Base-by-base conservation (phyloP, 2,888 invertebrate species). In the Thelaira solivaga region DNA sequence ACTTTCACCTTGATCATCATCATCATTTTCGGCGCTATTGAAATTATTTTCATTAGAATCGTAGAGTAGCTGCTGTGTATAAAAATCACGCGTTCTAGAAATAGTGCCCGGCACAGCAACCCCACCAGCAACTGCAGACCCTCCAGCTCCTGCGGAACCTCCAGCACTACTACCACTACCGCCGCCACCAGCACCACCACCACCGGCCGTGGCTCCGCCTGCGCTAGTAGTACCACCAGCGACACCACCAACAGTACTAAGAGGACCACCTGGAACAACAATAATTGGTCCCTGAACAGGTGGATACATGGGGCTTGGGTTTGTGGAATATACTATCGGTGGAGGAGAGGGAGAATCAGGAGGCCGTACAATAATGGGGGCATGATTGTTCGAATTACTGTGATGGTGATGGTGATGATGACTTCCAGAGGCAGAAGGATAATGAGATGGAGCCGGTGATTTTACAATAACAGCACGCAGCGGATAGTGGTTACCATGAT, bases 321-420 rank as follows among this genome's bases (percentile, higher is more conserved):
- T n/a, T n/a, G 31, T 53, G 29, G 51, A 13, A n/a, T n/a, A n/a
- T n/a, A n/a, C n/a, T n/a, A n/a, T n/a, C n/a, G n/a, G n/a, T 16
- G 55, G 41, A 13, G 31, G 53, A 5, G 68, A 24, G n/a, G 16
- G 39, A 20, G 22, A 24, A 24, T 16, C 11, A 10, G 31, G 22
- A 2, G 31, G 51, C 4, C 18, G 36, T 1, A 22, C 16, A 11
- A 4, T 1, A n/a, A 53, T 7, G 3, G 36, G 36, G 4, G 2
- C 24, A 7, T 39, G 49, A n/a, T 51, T 57, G 10, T 55, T 41
- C 41, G 61, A 47, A 16, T 61, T 36, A 11, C 68, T 41, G 22
- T 65, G 71, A 29, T 77, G 72, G 29, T 72, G 55, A 22, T 76
- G 53, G 6, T 69, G 61, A 36, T 69, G 34, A 22, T 41, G 64